These are phyloP conservation scores for Acrocephalus arundinaceus DNA, from an alignment of 2,113 vertebrate genomes.

Conservation along the genomic window DNA sequence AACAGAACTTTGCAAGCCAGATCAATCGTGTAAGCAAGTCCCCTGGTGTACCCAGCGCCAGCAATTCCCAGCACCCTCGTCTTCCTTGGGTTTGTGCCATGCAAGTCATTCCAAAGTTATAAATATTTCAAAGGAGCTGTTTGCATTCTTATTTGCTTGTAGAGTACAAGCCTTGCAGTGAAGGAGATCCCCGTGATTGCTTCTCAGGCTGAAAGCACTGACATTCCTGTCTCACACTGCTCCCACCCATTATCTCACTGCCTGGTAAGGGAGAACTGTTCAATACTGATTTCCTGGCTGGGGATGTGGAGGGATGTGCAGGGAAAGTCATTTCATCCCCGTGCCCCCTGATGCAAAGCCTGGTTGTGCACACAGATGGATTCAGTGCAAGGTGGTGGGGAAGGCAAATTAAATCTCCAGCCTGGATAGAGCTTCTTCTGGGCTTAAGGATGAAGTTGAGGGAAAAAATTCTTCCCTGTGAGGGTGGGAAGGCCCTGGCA, in stretches of 20 bases:
- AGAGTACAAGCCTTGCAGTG: not conserved
- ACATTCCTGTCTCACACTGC: not conserved
- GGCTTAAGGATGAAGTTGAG: not conserved
- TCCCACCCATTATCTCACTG: not conserved
- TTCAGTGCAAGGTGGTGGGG: not conserved
- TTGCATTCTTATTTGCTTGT: not conserved
- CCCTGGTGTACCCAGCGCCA: accelerated
- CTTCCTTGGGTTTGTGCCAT: not conserved
- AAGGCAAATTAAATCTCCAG: not conserved
- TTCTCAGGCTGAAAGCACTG: not conserved
- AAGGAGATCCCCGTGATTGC: not conserved
- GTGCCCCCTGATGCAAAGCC: not conserved
- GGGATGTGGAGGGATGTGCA: not conserved
- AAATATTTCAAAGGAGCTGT: conserved; percentile 20
- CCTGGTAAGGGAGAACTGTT: not conserved
- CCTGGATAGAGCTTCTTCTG: not conserved
- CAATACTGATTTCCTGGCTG: not conserved
- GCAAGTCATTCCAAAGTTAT: not conserved
- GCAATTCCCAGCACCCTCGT: not conserved
- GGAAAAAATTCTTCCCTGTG: not conserved
- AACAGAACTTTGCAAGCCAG: not conserved
- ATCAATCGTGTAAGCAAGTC: not conserved
- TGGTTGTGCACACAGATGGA: not conserved
- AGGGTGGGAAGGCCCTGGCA: not conserved
- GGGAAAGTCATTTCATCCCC: not conserved